Evolutionary conservation across 2,797 vertebrate genomes (phyloP), one percentile per base, ranked within the genome.

Genomic region (Apogon hyalosoma): DNA sequence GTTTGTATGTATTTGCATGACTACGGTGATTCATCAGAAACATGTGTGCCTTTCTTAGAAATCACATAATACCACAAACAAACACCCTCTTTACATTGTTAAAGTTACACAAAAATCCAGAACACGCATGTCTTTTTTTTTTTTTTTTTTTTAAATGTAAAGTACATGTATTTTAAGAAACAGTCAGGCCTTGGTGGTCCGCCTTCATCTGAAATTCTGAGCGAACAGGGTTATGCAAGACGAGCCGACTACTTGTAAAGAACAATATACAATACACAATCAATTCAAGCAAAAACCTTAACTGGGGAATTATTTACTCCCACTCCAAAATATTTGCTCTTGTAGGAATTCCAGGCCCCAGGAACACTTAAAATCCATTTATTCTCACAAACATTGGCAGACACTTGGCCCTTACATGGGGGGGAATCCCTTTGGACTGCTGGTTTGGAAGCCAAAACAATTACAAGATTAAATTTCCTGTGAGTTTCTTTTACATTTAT

Each of bases 381-480:
- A 75, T 70, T 64, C 72, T 49, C 58, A 77, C 73, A 71, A 80
- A 77, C 60, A 69, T 28, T 57, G 47, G 56, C 50, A 80, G 33
- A 46, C 36, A 51, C 52, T 69, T 51, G 24, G 40, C 16, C 15
- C 40, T 56, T 71, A 68, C 65, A 73, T 48, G 14, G 10, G 18
- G 16, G 21, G 48, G 47, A 63, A 66, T 48, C 43, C 39, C 42
- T 66, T 62, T 43, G 11, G 61, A 72, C 62, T 28, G 51, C 62
- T 57, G 36, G 6, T 65, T 39, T 78, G 50, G 62, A 67, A 83
- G 79, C 81, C 84, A 86, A 88, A 85, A 89, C 85, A 89, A 88
- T 90, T 87, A 85, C 68, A 79, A 83, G 74, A 88, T 83, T 75
- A 55, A 42, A 79, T 89, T 87, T 86, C 75, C 76, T 71, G 63